Evolutionary conservation across 2,888 invertebrate species (phyloP).

Genomic region (Drosophila hamatofila): DNA sequence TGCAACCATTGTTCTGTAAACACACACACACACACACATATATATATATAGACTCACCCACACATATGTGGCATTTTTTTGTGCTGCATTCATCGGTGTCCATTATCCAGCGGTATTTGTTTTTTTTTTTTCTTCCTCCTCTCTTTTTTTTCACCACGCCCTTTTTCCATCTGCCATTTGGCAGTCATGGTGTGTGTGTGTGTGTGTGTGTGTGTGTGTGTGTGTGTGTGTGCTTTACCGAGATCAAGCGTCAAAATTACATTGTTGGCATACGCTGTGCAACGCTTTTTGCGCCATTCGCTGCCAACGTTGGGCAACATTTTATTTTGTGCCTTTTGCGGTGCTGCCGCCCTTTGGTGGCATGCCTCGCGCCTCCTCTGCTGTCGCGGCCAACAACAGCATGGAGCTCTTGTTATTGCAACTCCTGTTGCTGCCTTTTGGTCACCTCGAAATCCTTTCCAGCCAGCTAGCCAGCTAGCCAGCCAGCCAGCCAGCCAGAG

Average conservation of each 20-base stretch:
- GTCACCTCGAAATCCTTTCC: slow-evolving; percentile 70
- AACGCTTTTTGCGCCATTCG: slow-evolving; percentile 53
- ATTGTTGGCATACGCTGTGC: slow-evolving; percentile 77
- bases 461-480: slow-evolving; percentile 19
- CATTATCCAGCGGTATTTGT: slow-evolving; percentile 62
- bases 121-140: slow-evolving; percentile 19
- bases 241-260: slow-evolving; percentile 81
- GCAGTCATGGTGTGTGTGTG: slow-evolving; percentile 31
- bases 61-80: slow-evolving; percentile 30
- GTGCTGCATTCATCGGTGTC: slow-evolving; percentile 67
- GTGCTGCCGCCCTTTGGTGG: slow-evolving; percentile 31
- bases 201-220: slow-evolving; percentile 17
- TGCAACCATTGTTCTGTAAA: slow-evolving; percentile 57
- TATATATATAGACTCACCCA: slow-evolving; percentile 6
- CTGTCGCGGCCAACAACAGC: slow-evolving; percentile 25
- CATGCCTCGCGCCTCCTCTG: slow-evolving; percentile 32
- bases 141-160: slow-evolving; percentile 27
- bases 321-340: slow-evolving; percentile 44
- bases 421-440: slow-evolving; percentile 71
- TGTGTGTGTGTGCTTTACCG: slow-evolving; percentile 43
- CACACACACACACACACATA: slow-evolving; percentile 30
- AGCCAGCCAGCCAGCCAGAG: slow-evolving; percentile 8
- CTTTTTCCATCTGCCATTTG: slow-evolving; percentile 67
- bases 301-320: slow-evolving; percentile 42
- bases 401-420: slow-evolving; percentile 53